phyloP scores from a whole-genome alignment of 2,113 vertebrate species.

The Rhinoderma darwinii region DNA sequence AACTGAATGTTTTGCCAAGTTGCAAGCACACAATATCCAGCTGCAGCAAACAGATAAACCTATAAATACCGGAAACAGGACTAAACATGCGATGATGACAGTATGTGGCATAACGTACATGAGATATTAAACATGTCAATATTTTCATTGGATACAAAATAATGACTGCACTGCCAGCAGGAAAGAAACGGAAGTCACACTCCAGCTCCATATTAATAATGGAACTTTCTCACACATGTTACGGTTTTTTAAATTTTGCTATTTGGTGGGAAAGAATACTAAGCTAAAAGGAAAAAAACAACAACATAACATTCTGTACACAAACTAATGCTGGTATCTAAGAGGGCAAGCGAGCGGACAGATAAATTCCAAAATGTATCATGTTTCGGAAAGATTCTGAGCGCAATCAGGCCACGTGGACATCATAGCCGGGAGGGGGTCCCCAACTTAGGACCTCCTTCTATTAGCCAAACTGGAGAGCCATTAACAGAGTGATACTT shows the following conservation, averaged over 20 bases:
- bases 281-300: not conserved
- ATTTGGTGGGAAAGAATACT: not conserved
- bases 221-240: conserved; percentile 13
- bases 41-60: not conserved
- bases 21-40: not conserved
- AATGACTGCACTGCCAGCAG: not conserved
- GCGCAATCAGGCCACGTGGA: not conserved
- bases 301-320: not conserved
- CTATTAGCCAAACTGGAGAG: too few relatives aligned
- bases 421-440: too few relatives aligned
- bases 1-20: not conserved
- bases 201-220: not conserved
- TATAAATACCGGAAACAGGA: not conserved
- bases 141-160: conserved; percentile 49
- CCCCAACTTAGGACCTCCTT: too few relatives aligned
- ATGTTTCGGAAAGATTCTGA: not conserved
- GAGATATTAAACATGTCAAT: conserved; percentile 24
- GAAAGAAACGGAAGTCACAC: conserved; percentile 5
- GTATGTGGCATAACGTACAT: not conserved
- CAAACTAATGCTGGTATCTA: not conserved
- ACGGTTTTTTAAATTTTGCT: not conserved
- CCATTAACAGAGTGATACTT: too few relatives aligned
- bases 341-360: not conserved
- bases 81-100: not conserved
- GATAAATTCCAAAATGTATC: not conserved